Base-by-base conservation (phyloP, 2,113 vertebrate genomes). In the Dromiciops gliroides region DNA sequence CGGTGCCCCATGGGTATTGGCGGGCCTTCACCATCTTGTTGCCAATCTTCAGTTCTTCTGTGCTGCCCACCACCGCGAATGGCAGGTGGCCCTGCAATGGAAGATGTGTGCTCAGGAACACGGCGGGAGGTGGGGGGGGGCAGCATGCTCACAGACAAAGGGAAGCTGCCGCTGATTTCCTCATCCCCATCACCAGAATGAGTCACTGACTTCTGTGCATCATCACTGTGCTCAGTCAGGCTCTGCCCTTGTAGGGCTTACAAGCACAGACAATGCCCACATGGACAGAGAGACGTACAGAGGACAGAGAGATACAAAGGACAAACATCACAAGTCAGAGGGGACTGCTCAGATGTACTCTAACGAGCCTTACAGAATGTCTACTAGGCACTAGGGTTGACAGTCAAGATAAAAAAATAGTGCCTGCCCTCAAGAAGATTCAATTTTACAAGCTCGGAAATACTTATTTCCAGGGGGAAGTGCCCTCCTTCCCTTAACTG, bases 11-110 rank as follows among this genome's bases (percentile, higher is more conserved):
- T 48, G 99, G 99, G 95, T 99, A 99, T 98, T 99, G 99, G 51
- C 99, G 99, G 1, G 99, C 99, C 97, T 99, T 99, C 99, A 99
- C 99, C 99, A 99, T 99, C 99, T 99, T 99, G 98, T 99, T 99
- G 97, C 99, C 99, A 95, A 99, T 99, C 99, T 99, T 99, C 97
- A 99, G 98, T 97, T 99, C 99, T 98, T 99, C 99, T 0, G 99
- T 99, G 98, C 99, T 99, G 94, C 99, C 99, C 8, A 99, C 99
- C 90, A 99, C 99, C 0, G 99, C 99, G 95, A 99, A 99, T 0
- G 99, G 99, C 98, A 99, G 99, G 98, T 99, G 99, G 92, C 99
- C 99, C 99, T 99, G 98, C 83, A 98, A 98, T 24, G 97, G 47
- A 98, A 93, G 56, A 48, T 90, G 23, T 37, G 89, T 52, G 89